Conservation (phyloP, 2,113 vertebrate genomes). For the Sprattus sprattus region DNA sequence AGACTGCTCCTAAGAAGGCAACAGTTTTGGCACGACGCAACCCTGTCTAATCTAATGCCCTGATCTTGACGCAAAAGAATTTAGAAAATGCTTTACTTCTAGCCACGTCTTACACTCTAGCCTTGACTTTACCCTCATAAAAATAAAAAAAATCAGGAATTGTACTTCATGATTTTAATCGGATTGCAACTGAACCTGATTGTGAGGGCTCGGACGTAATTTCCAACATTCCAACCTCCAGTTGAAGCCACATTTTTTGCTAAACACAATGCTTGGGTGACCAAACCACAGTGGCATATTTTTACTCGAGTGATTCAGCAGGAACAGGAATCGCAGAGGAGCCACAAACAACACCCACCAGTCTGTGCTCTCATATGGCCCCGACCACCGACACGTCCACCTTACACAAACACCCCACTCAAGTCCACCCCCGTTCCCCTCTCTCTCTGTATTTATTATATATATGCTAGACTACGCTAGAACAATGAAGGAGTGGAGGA, state of each 20-base stretch:
- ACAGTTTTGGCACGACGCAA: slow-evolving; percentile 16
- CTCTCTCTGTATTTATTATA: background rate
- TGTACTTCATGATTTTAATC: slow-evolving; percentile 43
- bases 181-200: slow-evolving; percentile 26
- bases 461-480: slow-evolving; percentile 1
- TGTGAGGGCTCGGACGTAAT: slow-evolving; percentile 25
- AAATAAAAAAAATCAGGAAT: slow-evolving; percentile 6
- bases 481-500: background rate
- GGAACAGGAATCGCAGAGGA: background rate
- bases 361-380: background rate
- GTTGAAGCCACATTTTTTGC: slow-evolving; percentile 23
- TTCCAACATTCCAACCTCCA: slow-evolving; percentile 32
- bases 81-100: slow-evolving; percentile 41
- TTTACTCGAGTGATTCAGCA: slow-evolving; percentile 2
- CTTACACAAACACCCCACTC: background rate
- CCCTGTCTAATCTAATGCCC: slow-evolving; percentile 20
- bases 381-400: background rate
- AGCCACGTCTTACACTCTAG: slow-evolving; percentile 24
- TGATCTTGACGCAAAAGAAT: slow-evolving; percentile 39
- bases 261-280: slow-evolving; percentile 17
- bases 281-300: slow-evolving; percentile 26
- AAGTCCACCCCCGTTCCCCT: background rate
- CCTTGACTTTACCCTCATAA: slow-evolving; percentile 19
- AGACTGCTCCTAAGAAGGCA: slow-evolving; percentile 40
- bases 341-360: background rate